Evolutionary conservation across 2,888 invertebrate genomes (phyloP).

Genomic region (Himalopsyche kuldschensis): DNA sequence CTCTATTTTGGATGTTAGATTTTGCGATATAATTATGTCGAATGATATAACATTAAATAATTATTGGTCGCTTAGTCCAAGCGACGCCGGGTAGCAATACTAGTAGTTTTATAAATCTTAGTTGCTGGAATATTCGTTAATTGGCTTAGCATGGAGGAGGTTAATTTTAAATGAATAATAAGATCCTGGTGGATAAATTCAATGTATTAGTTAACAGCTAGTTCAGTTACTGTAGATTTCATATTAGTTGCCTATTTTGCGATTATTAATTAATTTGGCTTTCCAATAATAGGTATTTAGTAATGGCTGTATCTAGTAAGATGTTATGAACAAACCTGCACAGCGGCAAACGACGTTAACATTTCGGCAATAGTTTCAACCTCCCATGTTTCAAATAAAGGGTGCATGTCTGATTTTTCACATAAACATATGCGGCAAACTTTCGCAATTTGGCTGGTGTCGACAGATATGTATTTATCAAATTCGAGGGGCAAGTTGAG

Average conservation of each 20-base stretch:
- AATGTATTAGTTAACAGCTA: neutral
- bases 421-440: conserved; percentile 57
- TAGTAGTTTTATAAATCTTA: too few species aligned
- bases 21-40: too few species aligned
- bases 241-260: neutral
- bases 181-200: too few species aligned
- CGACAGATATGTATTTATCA: conserved; percentile 29
- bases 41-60: too few species aligned
- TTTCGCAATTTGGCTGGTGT: conserved; percentile 26
- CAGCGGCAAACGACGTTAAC: conserved; percentile 47
- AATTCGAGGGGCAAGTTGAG: conserved; percentile 30
- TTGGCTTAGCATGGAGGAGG: too few species aligned
- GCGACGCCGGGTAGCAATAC: too few species aligned
- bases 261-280: neutral
- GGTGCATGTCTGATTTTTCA: conserved; percentile 47
- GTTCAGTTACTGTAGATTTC: neutral
- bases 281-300: neutral
- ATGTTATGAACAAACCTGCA: conserved; percentile 44
- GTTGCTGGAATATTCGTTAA: too few species aligned
- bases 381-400: conserved; percentile 46
- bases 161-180: too few species aligned
- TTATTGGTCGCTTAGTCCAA: too few species aligned
- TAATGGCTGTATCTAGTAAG: neutral
- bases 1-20: too few species aligned
- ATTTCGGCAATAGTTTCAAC: conserved; percentile 47